Evolutionary conservation across 2,113 vertebrate genomes (phyloP).

Genomic region (Conger conger): DNA sequence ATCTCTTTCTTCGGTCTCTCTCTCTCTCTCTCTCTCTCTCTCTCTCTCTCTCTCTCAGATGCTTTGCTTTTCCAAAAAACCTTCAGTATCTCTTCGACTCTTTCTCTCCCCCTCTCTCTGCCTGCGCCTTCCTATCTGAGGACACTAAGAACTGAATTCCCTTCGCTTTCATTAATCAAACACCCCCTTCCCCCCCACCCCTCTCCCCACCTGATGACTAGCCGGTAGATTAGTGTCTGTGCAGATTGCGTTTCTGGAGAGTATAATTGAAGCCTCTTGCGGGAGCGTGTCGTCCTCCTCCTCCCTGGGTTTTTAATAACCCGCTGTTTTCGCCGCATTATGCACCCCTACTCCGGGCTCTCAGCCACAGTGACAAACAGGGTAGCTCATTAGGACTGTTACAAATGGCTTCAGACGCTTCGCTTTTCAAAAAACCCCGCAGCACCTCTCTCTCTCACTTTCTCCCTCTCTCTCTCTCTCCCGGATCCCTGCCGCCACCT

Average conservation of each 20-base stretch:
- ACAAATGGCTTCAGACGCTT: constrained; percentile 39
- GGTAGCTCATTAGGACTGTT: constrained; percentile 41
- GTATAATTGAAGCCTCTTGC: background rate
- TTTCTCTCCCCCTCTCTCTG: background rate
- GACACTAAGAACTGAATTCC: background rate
- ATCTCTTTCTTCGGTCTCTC: too few relatives aligned
- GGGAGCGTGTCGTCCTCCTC: background rate
- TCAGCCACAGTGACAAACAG: constrained; percentile 30
- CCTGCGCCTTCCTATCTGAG: background rate
- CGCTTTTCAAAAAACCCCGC: constrained; percentile 3
- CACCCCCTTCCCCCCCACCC: background rate
- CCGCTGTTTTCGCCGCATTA: background rate
- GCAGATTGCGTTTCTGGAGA: background rate
- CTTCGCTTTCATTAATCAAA: background rate
- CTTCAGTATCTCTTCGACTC: background rate
- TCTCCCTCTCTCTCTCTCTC: constrained; percentile 11
- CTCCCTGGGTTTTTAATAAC: constrained; percentile 25
- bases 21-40: too few relatives aligned
- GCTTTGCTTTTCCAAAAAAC: too few relatives aligned
- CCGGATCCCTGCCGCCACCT: constrained; percentile 17
- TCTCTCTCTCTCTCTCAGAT: constrained; percentile 3
- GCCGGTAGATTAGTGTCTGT: constrained; percentile 8
- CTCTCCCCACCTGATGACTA: background rate
- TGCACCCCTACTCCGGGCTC: constrained; percentile 12
- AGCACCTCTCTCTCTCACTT: background rate